Conservation (phyloP, 2,888 invertebrate genomes). For the Oxytorus armatus region DNA sequence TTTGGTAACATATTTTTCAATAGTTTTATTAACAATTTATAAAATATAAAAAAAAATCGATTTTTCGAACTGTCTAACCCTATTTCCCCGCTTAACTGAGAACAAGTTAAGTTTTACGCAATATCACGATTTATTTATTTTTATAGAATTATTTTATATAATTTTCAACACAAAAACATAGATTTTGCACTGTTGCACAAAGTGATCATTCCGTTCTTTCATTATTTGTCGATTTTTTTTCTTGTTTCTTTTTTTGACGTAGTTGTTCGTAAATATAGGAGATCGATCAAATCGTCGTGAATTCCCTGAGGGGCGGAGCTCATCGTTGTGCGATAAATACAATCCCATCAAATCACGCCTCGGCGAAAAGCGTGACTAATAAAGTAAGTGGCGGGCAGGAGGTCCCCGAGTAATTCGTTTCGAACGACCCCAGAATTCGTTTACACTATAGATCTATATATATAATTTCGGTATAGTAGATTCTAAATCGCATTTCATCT, state of each 20-base stretch:
- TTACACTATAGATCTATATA: neutral
- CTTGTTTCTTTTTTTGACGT: constrained; percentile 40
- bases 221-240: constrained; percentile 1
- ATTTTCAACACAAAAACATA: no score
- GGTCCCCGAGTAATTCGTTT: constrained; percentile 73
- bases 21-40: no score
- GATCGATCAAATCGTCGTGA: constrained; percentile 36
- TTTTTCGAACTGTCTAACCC: no score
- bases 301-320: constrained; percentile 34
- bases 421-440: constrained; percentile 69
- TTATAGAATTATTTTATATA: no score
- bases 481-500: constrained; percentile 74
- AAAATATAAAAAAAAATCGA: no score
- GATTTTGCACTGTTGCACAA: no score
- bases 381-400: constrained; percentile 77
- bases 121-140: no score
- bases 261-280: neutral
- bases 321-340: constrained; percentile 75
- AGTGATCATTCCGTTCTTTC: no score
- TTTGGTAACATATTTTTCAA: no score
- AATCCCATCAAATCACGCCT: constrained; percentile 79
- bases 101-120: no score
- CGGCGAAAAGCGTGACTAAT: constrained; percentile 81
- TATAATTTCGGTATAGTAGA: constrained; percentile 48
- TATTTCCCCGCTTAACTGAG: no score